Evolutionary conservation across 2,888 invertebrate species (phyloP).

Genomic region (Zaprionus obscuricornis): DNA sequence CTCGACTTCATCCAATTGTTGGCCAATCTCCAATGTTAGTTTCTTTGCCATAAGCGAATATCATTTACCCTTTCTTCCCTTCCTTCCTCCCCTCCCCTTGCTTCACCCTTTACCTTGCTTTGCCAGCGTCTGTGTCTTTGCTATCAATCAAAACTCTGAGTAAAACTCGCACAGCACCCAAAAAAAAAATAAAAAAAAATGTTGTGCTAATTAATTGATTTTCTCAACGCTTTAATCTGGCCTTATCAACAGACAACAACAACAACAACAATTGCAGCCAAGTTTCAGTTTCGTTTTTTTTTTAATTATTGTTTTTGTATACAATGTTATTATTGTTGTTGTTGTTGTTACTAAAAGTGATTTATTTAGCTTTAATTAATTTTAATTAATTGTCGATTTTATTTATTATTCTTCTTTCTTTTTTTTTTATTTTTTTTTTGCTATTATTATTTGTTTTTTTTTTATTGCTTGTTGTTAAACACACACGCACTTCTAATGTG

Average conservation of each 20-base stretch:
- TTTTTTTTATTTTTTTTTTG: no score
- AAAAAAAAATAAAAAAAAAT: background rate
- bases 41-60: no score
- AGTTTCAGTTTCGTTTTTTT: constrained; percentile 33
- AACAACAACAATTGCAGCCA: constrained; percentile 19
- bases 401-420: no score
- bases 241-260: constrained; percentile 49
- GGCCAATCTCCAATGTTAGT: constrained; percentile 54
- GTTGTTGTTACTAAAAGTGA: constrained; percentile 37
- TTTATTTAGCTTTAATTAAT: constrained; percentile 67
- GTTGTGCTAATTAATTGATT: constrained; percentile 59
- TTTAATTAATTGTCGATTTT: constrained; percentile 54
- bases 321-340: background rate
- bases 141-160: constrained; percentile 8
- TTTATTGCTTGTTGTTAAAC: constrained; percentile 30
- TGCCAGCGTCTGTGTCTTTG: background rate
- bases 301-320: constrained; percentile 25
- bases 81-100: background rate
- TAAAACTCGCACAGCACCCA: background rate
- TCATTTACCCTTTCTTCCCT: background rate
- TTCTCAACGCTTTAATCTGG: constrained; percentile 30
- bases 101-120: background rate
- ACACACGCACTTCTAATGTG: constrained; percentile 8
- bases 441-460: no score
- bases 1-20: constrained; percentile 54